phyloP scores from a whole-genome alignment of 2,888 invertebrate genomes.

The Eudemis profundana region DNA sequence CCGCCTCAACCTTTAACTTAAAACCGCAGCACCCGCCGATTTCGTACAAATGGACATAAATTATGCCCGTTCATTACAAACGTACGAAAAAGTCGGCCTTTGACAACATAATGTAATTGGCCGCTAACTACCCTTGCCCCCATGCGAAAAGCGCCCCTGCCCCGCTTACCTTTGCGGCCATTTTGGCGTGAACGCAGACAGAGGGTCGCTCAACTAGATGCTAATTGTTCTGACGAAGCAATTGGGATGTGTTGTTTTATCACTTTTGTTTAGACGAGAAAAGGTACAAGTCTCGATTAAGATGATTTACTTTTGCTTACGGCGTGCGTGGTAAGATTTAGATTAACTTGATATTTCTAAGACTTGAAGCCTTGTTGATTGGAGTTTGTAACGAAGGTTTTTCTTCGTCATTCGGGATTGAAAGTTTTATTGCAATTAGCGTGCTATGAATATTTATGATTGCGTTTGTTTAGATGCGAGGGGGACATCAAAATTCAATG shows the following conservation, averaged over 20 bases:
- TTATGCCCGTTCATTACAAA: constrained; percentile 68
- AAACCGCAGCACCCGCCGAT: constrained; percentile 38
- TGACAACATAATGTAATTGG: constrained; percentile 64
- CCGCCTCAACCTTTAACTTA: constrained; percentile 7
- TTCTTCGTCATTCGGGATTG: constrained; percentile 33
- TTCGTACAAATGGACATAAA: constrained; percentile 66
- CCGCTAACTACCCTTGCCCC: constrained; percentile 47
- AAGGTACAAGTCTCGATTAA: not conserved
- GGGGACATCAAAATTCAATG: constrained; percentile 3
- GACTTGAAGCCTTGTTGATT: constrained; percentile 7
- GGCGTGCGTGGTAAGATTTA: not conserved
- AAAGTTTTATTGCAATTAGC: constrained; percentile 40
- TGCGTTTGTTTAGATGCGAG: constrained; percentile 8
- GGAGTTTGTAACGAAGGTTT: constrained; percentile 21
- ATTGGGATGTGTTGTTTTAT: constrained; percentile 33
- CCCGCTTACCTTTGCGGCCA: not conserved
- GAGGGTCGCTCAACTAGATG: constrained; percentile 39
- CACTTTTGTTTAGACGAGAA: not conserved
- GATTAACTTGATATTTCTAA: not conserved
- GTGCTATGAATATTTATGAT: constrained; percentile 37
- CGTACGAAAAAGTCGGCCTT: constrained; percentile 65
- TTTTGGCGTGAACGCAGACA: constrained; percentile 12
- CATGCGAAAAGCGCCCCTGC: constrained; percentile 16
- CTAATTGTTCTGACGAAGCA: constrained; percentile 41
- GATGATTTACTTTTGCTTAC: not conserved